Base-by-base conservation (phyloP, 2,113 vertebrate species). In the Gymnorhina tibicen region DNA sequence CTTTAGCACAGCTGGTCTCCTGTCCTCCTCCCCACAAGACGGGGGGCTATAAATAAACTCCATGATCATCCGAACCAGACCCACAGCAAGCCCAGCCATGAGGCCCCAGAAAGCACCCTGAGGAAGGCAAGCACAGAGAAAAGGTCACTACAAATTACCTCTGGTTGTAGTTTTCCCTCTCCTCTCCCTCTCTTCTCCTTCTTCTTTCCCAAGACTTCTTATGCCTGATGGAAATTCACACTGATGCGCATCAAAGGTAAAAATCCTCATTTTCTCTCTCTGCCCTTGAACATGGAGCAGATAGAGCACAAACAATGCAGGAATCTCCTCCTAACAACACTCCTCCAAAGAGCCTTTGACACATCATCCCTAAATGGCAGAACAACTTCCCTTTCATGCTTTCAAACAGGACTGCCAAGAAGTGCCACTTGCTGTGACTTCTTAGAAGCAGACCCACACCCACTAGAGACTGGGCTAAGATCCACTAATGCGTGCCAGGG, bases 101-200 rank as follows among this genome's bases (percentile, higher is more conserved):
- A 99, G 98, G 82, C 99, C 99, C 99, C 99, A 99, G 97, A 99
- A 99, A 42, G 99, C 99, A 80, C 99, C 99, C 99, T 99, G 80
- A 16, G 58, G 84, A 94, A 68, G 60, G 24, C 62, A 95, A 53
- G 35, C n/a, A 63, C 42, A 70, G 35, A 73, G 60, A 60, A 89
- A 69, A 80, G 8, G 60, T 96, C 76, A 89, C 32, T 60, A 24
- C 35, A 64, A 23, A 32, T 19, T 66, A 73, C 26, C 53, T 62
- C 63, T 42, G 32, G 15, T 3, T 56, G 28, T 19, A 49, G 20
- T 32, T 78, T 30, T 53, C 27, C 47, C 16, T 42, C 20, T 64
- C 22, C 9, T 41, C 33, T 59, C 28, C 24, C 42, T 55, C 16
- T 18, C 11, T 16, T 16, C 30, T 50, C 14, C 30, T 46, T 39